Conservation (phyloP, 23 tunicate genomes). For the Trididemnum clinides region DNA sequence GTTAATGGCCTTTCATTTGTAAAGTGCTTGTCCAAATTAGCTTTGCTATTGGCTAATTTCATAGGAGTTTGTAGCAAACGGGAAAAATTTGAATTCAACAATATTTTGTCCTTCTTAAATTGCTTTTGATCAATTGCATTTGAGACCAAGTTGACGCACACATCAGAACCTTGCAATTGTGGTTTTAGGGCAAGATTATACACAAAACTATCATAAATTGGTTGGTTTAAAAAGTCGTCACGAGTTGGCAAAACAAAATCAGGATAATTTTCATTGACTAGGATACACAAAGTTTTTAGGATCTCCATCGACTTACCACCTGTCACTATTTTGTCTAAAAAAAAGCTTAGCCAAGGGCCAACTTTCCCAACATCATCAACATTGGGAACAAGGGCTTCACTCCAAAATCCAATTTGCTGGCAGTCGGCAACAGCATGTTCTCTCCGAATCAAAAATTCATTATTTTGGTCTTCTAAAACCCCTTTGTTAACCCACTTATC, state of each 20-base stretch:
- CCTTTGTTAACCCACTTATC: slow-evolving; percentile 78
- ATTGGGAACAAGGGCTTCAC: slow-evolving; percentile 20
- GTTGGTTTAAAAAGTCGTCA: neutral
- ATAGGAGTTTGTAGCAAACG: neutral
- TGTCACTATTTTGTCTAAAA: slow-evolving; percentile 39
- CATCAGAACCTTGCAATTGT: neutral
- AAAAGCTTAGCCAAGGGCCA: slow-evolving; percentile 49
- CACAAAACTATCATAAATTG: neutral
- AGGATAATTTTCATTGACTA: neutral
- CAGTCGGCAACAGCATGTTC: neutral
- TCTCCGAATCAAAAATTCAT: slow-evolving; percentile 60
- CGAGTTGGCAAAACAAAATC: neutral
- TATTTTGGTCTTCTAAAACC: slow-evolving; percentile 37
- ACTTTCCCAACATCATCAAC: slow-evolving; percentile 1
- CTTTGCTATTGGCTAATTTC: too few relatives aligned
- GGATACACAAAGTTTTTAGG: slow-evolving; percentile 31
- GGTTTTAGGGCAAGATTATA: neutral
- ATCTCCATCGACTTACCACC: slow-evolving; percentile 92
- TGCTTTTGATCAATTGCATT: neutral
- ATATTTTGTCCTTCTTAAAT: neutral
- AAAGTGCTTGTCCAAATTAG: slow-evolving; percentile 1
- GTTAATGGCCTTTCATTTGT: neutral
- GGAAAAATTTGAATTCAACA: neutral
- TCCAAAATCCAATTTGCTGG: slow-evolving; percentile 54
- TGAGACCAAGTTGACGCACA: neutral